phyloP scores from a whole-genome alignment of 2,113 vertebrate species.

The Dryoscopus gambensis region DNA sequence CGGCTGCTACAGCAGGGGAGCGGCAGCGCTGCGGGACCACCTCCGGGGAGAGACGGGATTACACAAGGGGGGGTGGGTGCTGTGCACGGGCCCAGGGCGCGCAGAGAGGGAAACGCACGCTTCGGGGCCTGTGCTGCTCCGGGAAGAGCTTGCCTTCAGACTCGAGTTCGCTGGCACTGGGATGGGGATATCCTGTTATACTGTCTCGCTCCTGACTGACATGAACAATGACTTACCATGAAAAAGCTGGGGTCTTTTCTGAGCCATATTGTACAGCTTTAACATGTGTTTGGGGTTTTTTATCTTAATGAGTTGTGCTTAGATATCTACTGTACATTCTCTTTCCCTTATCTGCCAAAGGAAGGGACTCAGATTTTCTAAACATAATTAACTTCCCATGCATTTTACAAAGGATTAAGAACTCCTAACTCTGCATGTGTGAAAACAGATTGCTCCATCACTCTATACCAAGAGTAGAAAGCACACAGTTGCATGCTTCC shows the following conservation, averaged over 20 bases:
- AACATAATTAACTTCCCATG: accelerated
- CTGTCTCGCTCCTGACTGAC: not conserved
- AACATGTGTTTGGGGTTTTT: not conserved
- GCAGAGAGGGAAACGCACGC: accelerated
- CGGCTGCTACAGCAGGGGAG: not conserved
- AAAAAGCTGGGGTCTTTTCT: not conserved
- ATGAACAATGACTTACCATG: too few species aligned
- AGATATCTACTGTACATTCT: not conserved
- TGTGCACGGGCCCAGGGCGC: accelerated
- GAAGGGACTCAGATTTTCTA: not conserved
- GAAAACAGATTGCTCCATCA: not conserved
- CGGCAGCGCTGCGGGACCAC: not conserved
- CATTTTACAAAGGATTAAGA: not conserved
- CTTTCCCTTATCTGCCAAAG: not conserved
- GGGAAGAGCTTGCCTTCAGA: not conserved
- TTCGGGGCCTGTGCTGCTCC: accelerated
- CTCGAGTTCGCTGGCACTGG: accelerated
- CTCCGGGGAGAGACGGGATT: accelerated
- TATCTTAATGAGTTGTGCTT: not conserved
- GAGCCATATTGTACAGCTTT: not conserved
- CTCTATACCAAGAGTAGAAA: not conserved
- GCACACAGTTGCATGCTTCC: not conserved
- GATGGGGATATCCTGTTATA: accelerated
- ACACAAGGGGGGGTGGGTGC: too few species aligned
- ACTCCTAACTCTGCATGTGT: not conserved